phyloP scores from a whole-genome alignment of 1,140 invertebrate species.

The Eumaeus atala region DNA sequence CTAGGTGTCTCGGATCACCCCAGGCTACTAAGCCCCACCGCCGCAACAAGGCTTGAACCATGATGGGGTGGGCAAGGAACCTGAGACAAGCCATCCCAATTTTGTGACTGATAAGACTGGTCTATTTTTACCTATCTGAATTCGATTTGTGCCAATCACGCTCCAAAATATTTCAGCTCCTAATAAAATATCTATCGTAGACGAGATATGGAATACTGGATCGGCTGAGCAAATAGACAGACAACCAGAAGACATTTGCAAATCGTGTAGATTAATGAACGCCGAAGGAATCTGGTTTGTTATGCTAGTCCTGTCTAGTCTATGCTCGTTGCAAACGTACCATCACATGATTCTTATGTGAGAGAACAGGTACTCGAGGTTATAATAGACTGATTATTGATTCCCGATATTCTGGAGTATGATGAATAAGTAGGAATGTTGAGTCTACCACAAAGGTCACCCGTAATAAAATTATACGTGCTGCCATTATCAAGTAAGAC shows the following conservation, averaged over 20 bases:
- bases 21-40: no score
- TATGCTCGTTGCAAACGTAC: conserved; percentile 11
- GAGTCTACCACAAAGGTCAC: conserved; percentile 10
- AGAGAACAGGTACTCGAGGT: conserved; percentile 19
- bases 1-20: no score
- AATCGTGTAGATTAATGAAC: no score
- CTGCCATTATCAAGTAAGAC: conserved; percentile 12
- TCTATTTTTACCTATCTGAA: conserved; percentile 20
- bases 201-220: no score
- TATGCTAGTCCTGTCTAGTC: neutral
- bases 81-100: conserved; percentile 21
- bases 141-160: conserved; percentile 6
- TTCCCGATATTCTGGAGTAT: conserved; percentile 8
- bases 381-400: conserved; percentile 15
- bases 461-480: conserved; percentile 17
- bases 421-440: conserved; percentile 1
- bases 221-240: no score
- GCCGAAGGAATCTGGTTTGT: no score
- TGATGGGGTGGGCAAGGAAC: neutral
- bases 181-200: conserved; percentile 16
- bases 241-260: no score
- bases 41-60: no score
- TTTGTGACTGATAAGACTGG: conserved; percentile 19
- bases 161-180: conserved; percentile 22
- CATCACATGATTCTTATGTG: conserved; percentile 9